phyloP scores from a whole-genome alignment of 2,797 vertebrate genomes.

The Squalus acanthias region DNA sequence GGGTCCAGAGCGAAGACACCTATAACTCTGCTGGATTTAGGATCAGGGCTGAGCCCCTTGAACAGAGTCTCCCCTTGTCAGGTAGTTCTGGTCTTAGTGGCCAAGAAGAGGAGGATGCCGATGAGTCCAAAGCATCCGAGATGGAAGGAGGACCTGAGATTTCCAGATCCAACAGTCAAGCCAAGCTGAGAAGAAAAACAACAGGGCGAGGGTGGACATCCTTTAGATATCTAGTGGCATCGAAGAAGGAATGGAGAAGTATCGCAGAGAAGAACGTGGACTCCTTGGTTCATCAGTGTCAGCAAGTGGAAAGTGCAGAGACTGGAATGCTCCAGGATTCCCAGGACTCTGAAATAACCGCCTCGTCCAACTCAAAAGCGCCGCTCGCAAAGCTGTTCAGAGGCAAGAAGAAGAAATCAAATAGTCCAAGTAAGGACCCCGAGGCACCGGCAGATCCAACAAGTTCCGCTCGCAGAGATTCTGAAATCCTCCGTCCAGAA shows the following conservation, averaged over 20 bases:
- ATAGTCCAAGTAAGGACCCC: constrained; percentile 41
- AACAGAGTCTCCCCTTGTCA: background rate
- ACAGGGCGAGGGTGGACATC: constrained; percentile 56
- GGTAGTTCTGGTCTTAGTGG: background rate
- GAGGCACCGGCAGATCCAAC: constrained; percentile 37
- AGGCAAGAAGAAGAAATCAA: constrained; percentile 48
- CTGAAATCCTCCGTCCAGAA: constrained; percentile 43
- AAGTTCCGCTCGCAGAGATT: constrained; percentile 40
- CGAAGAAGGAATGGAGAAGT: constrained; percentile 48
- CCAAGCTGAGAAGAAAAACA: constrained; percentile 18
- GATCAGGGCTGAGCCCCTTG: background rate
- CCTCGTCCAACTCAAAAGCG: constrained; percentile 52
- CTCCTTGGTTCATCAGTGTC: constrained; percentile 44
- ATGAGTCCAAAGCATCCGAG: constrained; percentile 27
- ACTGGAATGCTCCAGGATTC: constrained; percentile 33
- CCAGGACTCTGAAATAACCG: constrained; percentile 47
- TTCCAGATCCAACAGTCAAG: background rate
- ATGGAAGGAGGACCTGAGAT: background rate
- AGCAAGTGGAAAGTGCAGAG: constrained; percentile 48
- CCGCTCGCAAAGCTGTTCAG: constrained; percentile 58
- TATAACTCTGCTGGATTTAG: accelerated
- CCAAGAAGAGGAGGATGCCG: background rate
- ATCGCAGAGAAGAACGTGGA: constrained; percentile 42
- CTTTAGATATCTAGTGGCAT: constrained; percentile 55
- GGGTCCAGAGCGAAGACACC: background rate